Conservation (phyloP, 2,113 vertebrate species). For the Python bivittatus region DNA sequence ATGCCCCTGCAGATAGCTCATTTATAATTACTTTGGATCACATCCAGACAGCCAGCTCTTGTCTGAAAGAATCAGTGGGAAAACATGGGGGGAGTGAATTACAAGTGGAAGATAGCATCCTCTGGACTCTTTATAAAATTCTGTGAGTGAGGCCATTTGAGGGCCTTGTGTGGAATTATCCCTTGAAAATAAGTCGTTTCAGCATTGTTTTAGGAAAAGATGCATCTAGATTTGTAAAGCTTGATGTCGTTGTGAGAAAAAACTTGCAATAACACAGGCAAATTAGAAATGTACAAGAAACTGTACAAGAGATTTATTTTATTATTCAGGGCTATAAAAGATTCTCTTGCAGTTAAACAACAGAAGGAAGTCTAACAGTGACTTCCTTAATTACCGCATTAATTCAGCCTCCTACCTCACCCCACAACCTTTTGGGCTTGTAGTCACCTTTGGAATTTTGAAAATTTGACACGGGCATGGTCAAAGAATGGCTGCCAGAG, state of each 20-base stretch:
- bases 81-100: too few species aligned
- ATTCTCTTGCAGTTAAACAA: background rate
- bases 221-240: background rate
- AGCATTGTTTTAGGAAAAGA: background rate
- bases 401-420: too few species aligned
- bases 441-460: too few species aligned
- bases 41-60: too few species aligned
- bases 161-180: too few species aligned
- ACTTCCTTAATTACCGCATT: background rate
- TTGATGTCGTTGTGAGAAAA: background rate
- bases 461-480: too few species aligned
- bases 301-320: background rate
- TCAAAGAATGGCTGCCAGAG: too few species aligned
- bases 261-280: background rate
- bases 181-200: background rate
- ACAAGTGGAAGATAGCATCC: too few species aligned
- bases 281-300: background rate
- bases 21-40: background rate
- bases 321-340: background rate
- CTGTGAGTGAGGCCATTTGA: too few species aligned
- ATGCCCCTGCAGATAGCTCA: background rate
- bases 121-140: too few species aligned
- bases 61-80: too few species aligned
- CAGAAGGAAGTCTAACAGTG: fast-evolving
- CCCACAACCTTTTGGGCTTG: background rate